Evolutionary conservation across 1,140 invertebrate genomes (phyloP), one percentile per base, ranked within the genome.

Genomic region (Cydia fagiglandana): DNA sequence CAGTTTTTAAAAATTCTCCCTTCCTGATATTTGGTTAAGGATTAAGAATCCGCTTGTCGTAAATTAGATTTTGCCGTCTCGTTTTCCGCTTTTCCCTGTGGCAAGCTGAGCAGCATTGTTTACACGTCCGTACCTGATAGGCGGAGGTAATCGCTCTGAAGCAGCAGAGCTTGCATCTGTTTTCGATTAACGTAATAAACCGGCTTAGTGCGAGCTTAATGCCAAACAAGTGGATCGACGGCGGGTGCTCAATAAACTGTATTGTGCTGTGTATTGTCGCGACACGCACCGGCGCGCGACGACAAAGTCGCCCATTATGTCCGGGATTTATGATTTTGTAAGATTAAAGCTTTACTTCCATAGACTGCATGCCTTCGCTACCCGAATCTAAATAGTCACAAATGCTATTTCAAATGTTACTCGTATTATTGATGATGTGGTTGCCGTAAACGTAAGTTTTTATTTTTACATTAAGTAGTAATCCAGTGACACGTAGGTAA

Each of bases 11-110:
- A 75, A 75, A 38, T 17, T 45, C 84, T 81, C 85, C 78, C 79
- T 81, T 80, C 83, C 61, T 76, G 56, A 82, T 90, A 86, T 91
- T 90, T 89, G 84, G 81, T 83, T 86, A 89, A 85, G 83, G 84
- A 89, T 90, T 87, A 89, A 87, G 78, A 75, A 81, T 83, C 76
- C 79, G 76, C 75, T 75, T 64, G 76, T 50, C 74, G 77, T 80
- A 82, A 82, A 83, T 83, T 82, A 80, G 77, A 83, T 82, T 77
- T 80, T 74, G 76, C 30, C 75, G 64, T 66, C 30, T 66, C 64
- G 24, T 66, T 38, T 66, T 38, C 13, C 30, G 20, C 56, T 61
- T 61, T 61, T 61, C 56, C 17, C 56, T 4, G 20, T 24, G 56
- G 56, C 6, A 61, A 61, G 17, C 24, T 17, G 56, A 61, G 20